A percentile compares a stretch with the other conserved stretches of the same genome.
These are phyloP conservation scores for Uria lomvia DNA, from an alignment of 2,113 vertebrate species.

Conservation along the genomic window DNA sequence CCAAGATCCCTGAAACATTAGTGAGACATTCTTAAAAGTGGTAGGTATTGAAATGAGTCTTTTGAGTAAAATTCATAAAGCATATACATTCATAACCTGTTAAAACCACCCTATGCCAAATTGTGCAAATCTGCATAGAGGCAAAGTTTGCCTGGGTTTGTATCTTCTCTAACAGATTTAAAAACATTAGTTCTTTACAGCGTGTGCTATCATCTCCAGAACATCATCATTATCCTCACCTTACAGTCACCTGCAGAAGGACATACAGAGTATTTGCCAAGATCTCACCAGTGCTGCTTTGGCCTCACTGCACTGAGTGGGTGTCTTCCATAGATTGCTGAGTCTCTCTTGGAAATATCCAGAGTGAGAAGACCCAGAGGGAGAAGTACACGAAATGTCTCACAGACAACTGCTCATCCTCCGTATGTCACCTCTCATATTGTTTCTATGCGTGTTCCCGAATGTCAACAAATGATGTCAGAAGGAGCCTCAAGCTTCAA, in stretches of 20 bases:
- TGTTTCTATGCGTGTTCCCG: neutral
- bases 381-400: neutral
- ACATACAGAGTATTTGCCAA: neutral
- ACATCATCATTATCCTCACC: neutral
- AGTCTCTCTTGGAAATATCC: neutral
- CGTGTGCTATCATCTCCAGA: neutral
- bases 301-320: accelerated
- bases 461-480: neutral
- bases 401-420: neutral
- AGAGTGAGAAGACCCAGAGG: neutral
- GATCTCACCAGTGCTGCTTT: neutral
- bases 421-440: accelerated
- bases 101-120: neutral
- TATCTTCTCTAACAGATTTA: neutral
- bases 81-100: neutral
- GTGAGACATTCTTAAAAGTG: neutral
- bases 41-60: neutral
- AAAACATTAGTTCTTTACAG: neutral
- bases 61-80: neutral
- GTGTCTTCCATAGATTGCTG: neutral
- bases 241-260: neutral
- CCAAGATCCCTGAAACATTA: neutral
- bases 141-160: neutral
- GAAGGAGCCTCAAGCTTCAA: neutral
- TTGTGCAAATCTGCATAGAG: neutral